These are phyloP conservation scores for Trematocara macrostoma DNA, from an alignment of 2,113 vertebrate genomes.

Conservation along the genomic window DNA sequence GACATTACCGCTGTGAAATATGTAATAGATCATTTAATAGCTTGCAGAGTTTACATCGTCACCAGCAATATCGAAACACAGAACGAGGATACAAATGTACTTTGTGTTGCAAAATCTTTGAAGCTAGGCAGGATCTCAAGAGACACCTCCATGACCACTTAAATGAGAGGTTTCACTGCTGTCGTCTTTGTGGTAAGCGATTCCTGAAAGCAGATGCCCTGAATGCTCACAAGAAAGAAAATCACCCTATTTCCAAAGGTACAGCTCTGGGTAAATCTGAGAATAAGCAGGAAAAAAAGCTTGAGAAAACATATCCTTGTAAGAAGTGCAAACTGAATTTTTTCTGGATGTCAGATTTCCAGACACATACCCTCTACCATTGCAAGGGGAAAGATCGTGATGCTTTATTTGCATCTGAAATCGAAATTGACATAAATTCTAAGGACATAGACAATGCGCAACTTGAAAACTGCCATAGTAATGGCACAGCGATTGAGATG, in stretches of 20 bases:
- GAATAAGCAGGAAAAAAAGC: constrained; percentile 50
- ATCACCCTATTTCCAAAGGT: constrained; percentile 11
- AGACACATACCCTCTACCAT: constrained; percentile 70
- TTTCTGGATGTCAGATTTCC: constrained; percentile 78
- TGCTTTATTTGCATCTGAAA: constrained; percentile 11
- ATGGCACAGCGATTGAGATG: constrained; percentile 30
- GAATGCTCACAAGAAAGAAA: constrained; percentile 69
- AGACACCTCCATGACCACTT: constrained; percentile 69
- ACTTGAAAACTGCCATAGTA: constrained; percentile 29
- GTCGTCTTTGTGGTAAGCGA: constrained; percentile 72
- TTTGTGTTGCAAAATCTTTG: constrained; percentile 72
- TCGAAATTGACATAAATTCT: constrained; percentile 15
- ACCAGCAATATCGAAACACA: constrained; percentile 72
- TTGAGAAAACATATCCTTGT: constrained; percentile 67
- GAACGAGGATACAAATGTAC: constrained; percentile 74
- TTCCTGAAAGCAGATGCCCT: constrained; percentile 71
- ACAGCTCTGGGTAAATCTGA: constrained; percentile 28
- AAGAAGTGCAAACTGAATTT: constrained; percentile 71
- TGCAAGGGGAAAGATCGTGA: constrained; percentile 57
- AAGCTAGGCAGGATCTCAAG: constrained; percentile 59
- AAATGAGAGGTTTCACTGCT: constrained; percentile 69
- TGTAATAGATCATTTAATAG: constrained; percentile 71
- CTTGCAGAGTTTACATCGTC: constrained; percentile 65
- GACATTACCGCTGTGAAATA: constrained; percentile 68
- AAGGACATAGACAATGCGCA: not conserved